Conservation (phyloP, 2,888 invertebrate genomes). For the Epinotia demarniana region DNA sequence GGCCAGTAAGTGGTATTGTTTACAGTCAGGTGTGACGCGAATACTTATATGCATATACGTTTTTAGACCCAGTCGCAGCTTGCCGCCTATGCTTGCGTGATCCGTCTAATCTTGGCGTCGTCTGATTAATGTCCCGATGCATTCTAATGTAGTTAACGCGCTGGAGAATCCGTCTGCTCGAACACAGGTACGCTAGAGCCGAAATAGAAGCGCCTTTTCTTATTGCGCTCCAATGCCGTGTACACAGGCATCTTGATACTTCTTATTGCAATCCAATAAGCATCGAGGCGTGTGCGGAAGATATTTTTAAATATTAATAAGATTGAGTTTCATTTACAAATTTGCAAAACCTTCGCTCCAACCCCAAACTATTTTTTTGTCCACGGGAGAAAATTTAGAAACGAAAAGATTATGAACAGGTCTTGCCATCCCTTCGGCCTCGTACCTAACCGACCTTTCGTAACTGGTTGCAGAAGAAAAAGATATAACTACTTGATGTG, state of each 20-base stretch:
- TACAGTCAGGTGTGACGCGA: too few relatives aligned
- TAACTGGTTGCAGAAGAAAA: too few relatives aligned
- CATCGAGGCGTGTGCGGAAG: constrained; percentile 23
- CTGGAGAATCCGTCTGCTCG: constrained; percentile 33
- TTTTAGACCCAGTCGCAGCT: neutral
- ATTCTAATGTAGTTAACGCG: constrained; percentile 39
- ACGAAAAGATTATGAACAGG: neutral
- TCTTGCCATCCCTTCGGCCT: too few relatives aligned
- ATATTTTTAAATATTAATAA: constrained; percentile 12
- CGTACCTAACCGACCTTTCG: too few relatives aligned
- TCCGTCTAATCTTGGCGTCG: constrained; percentile 33
- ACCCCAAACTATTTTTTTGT: neutral
- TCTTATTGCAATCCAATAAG: constrained; percentile 40
- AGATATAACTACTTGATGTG: too few relatives aligned
- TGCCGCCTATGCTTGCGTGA: neutral
- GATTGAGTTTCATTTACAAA: neutral
- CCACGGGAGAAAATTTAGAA: neutral
- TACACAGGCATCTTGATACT: constrained; percentile 10
- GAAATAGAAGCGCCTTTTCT: constrained; percentile 40
- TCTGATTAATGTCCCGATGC: constrained; percentile 39
- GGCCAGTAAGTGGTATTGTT: too few relatives aligned
- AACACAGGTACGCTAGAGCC: constrained; percentile 37
- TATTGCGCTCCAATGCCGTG: constrained; percentile 34
- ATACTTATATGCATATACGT: neutral
- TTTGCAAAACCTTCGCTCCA: neutral